Evolutionary conservation across 2,888 invertebrate genomes (phyloP), one percentile per base, ranked within the genome.

Genomic region (Phymatocera aterrima): DNA sequence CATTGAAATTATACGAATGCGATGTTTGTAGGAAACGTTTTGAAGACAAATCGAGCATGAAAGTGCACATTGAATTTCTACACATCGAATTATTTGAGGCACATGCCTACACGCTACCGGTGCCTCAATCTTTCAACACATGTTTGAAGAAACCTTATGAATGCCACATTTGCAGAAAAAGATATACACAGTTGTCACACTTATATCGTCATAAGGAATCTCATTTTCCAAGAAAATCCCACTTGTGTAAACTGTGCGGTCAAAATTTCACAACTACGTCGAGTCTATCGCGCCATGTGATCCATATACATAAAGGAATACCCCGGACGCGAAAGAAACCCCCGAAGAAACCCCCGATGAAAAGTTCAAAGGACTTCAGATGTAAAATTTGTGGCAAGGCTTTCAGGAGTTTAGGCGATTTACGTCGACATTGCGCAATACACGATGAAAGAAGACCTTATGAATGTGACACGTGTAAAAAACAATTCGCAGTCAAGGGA

Each of bases 391-490:
- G 72, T 37, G 72, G 18, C 34, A 51, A n/a, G 3, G 48, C 5
- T 3, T 21, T 51, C 5, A 51, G n/a, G 31, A 21, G 5, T 21
- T 21, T 34, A 4, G 12, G 54, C n/a, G 72, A 54, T 37, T 54
- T 72, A 28, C 31, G 34, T 51, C 34, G 72, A 10, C 72, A 72
- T 72, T 34, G 48, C 34, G 51, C 72, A 10, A 48, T 18, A 3
- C 72, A 72, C 21, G 54, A 54, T 34, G 54, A 31, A 31, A 51
- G 72, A 15, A 72, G 34, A 72, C 51, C 48, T 15, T 72, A 51
- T n/a, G 72, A 72, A 34, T 72, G 72, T 37, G 72, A 72, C n/a
- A 72, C 34, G 5, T 72, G 72, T 34, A 72, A 72, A 21, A 72
- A 72, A 51, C 28, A 72, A 54, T 72, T 72, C 12, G 34, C 34